Evolutionary conservation across 1,140 invertebrate genomes (phyloP).

Genomic region (Trachymyrmex septentrionalis): DNA sequence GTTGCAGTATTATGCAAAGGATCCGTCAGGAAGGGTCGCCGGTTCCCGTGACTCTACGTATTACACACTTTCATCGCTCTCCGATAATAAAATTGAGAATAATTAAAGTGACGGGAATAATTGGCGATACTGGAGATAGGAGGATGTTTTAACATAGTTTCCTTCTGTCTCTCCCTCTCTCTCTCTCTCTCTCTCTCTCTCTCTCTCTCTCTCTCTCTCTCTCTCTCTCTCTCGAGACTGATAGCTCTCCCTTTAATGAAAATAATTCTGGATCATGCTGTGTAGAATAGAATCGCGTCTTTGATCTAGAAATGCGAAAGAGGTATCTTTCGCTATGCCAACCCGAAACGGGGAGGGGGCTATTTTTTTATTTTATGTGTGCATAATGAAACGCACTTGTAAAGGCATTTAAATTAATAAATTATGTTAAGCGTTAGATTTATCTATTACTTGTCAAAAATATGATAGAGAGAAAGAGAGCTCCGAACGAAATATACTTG

Average conservation of each 20-base stretch:
- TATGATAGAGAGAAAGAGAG: not conserved
- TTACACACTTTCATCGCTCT: not conserved
- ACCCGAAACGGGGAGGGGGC: not conserved
- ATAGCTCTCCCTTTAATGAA: not conserved
- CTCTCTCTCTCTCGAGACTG: no score
- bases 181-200: no score
- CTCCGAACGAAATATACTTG: not conserved
- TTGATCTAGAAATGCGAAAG: not conserved
- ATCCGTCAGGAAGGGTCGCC: conserved; percentile 25
- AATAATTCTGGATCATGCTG: not conserved
- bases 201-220: not conserved
- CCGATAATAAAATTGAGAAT: conserved; percentile 52
- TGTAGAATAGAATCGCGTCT: not conserved
- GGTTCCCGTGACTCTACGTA: not conserved
- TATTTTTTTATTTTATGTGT: not conserved
- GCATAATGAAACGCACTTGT: not conserved
- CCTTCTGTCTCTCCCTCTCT: not conserved
- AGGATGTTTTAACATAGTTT: conserved; percentile 5
- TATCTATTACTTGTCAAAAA: not conserved
- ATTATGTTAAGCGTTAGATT: not conserved
- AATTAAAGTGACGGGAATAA: conserved; percentile 55
- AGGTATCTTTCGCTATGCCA: not conserved
- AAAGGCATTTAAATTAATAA: not conserved
- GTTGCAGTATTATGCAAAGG: conserved; percentile 57
- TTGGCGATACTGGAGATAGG: not conserved